Evolutionary conservation across 2,113 vertebrate species (phyloP), one percentile per base, ranked within the genome.

Genomic region (Platichthys stellatus): DNA sequence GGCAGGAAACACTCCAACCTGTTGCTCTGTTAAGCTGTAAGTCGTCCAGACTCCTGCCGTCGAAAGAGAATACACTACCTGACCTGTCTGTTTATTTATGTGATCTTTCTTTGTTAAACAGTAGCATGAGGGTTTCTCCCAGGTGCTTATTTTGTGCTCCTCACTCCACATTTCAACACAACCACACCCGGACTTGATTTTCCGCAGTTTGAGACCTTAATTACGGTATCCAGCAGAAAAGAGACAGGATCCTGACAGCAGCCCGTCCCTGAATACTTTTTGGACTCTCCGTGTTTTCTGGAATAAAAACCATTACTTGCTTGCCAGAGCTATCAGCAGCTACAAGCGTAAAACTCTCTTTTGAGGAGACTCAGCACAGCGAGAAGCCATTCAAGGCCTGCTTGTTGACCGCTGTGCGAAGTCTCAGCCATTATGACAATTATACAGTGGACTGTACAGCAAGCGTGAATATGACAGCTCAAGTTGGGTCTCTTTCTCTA

Each of bases 171-270:
- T 72, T 76, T 77, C 72, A 73, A 15, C 63, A 60, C 38, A 76
- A 76, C 84, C 91, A 86, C 88, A 82, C 87, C 89, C 81, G 6
- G 45, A 60, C 63, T 80, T 70, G 77, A 78, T 82, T 78, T 80
- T 76, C 74, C 83, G 69, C 78, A 72, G 38, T 71, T 63, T 85
- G 76, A 87, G 71, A 69, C 73, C 74, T 81, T 85, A 89, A 88
- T 88, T 88, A 87, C 73, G 82, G 67, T 76, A 77, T 71, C 61
- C 71, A 72, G 56, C 54, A 49, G 26, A 13, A 53, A 63, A 63
- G 68, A 78, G 62, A 68, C 58, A 1, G 26, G 63, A 58, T 89
- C 76, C 67, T 78, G 60, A 3, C 28, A 64, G 60, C 56, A 17
- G 67, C 38, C 79, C 72, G 54, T 70, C 60, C 63, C 57, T 11